phyloP scores from a whole-genome alignment of 2,113 vertebrate species.

The Malaclemys terrapin region DNA sequence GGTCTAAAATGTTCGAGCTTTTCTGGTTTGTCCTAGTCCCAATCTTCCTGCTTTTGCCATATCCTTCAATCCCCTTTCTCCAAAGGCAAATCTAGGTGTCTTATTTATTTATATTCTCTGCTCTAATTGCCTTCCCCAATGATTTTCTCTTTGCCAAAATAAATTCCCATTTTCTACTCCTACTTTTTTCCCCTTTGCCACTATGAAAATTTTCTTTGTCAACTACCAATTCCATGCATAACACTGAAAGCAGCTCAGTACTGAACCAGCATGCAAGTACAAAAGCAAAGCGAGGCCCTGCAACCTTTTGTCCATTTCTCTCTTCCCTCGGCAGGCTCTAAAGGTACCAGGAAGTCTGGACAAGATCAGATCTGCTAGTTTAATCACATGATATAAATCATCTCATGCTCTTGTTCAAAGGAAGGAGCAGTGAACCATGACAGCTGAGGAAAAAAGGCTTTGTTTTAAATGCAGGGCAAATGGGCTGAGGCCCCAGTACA shows the following conservation, averaged over 20 bases:
- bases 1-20: neutral
- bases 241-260: neutral
- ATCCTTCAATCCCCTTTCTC: neutral
- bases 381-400: neutral
- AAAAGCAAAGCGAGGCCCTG: neutral
- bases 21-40: neutral
- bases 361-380: neutral
- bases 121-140: neutral
- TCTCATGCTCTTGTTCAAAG: neutral
- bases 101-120: neutral
- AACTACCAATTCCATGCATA: neutral
- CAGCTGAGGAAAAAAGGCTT: neutral
- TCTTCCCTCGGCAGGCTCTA: neutral
- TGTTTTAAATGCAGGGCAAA: conserved; percentile 54
- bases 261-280: neutral
- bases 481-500: conserved; percentile 33
- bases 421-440: neutral
- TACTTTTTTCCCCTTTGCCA: neutral
- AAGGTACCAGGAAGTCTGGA: neutral
- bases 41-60: neutral
- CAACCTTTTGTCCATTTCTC: neutral
- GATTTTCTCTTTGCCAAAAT: neutral
- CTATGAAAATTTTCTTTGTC: neutral
- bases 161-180: neutral
- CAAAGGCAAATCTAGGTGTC: neutral